Conservation (phyloP, 2,113 vertebrate species). For the Osmerus eperlanus region DNA sequence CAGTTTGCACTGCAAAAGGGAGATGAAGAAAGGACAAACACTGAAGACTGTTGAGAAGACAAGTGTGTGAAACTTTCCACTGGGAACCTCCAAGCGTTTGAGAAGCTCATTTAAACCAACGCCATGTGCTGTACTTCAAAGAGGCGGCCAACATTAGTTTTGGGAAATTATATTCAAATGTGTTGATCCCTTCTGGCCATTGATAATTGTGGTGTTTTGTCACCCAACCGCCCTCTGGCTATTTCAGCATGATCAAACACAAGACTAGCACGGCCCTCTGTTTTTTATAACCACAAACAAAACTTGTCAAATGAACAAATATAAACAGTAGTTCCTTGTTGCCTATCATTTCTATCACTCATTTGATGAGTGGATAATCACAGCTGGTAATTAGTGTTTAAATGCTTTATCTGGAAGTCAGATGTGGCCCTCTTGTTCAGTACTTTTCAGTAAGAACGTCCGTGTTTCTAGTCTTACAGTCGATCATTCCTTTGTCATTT, state of each 20-base stretch:
- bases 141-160: conserved; percentile 55
- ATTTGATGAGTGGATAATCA: conserved; percentile 24
- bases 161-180: conserved; percentile 55
- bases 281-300: conserved; percentile 50
- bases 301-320: conserved; percentile 45
- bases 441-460: too few relatives aligned
- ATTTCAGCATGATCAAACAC: conserved; percentile 54
- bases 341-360: conserved; percentile 3
- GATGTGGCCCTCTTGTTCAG: conserved; percentile 1
- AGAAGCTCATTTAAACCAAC: too few relatives aligned
- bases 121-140: conserved; percentile 48
- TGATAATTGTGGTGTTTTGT: conserved; percentile 63
- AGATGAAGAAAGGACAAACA: too few relatives aligned
- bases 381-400: conserved; percentile 19
- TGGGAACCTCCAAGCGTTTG: too few relatives aligned
- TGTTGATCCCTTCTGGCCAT: conserved; percentile 55
- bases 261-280: conserved; percentile 45
- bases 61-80: too few relatives aligned
- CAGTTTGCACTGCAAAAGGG: too few relatives aligned
- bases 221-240: conserved; percentile 55
- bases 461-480: too few relatives aligned
- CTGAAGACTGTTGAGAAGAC: too few relatives aligned
- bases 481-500: too few relatives aligned
- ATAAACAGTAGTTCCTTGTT: conserved; percentile 33
- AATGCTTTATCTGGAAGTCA: conserved; percentile 13